Evolutionary conservation across 2,113 vertebrate genomes (phyloP), one percentile per base, ranked within the genome.

Genomic region (Phyllostomus hastatus): DNA sequence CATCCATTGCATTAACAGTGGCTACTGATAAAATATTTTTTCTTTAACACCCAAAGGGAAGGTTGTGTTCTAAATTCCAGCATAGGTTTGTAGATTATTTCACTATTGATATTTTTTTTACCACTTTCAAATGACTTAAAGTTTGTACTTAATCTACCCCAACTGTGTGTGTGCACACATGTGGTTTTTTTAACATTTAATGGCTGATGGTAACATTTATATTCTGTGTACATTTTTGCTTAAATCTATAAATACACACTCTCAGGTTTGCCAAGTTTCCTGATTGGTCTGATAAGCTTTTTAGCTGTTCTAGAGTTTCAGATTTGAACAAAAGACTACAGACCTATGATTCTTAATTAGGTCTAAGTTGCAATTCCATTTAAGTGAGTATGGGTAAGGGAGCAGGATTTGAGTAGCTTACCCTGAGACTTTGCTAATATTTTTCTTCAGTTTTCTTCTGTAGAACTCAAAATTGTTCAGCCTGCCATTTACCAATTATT

Each of bases 161-260:
- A 95, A 90, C 92, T 93, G 90, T 81, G 46, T 64, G 31, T 67
- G 33, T 67, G 64, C 64, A n/a, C 33, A 17, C 7, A 10, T n/a
- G 33, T 67, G 61, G 28, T 61, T 61, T 83, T 83, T 64, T 64
- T 64, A 73, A 83, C 2, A 3, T 92, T 81, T 87, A 92, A 70
- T 94, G 61, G 75, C 84, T 95, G 90, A 89, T 82, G 52, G 88
- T 94, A 91, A 94, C 61, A 75, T 96, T 96, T 97, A 89, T 89
- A 95, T 86, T 92, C 80, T 96, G 14, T 95, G 72, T 95, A 72
- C 46, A 52, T 88, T 96, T 97, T 92, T 95, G 43, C 67, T 88
- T 70, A 82, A 70, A 90, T 86, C 81, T 97, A 61, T 91, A 95
- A 95, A 85, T 94, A 88, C 4, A 48, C 24, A 59, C n/a, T 70